Conservation (phyloP, 2,888 invertebrate species). For the Syrista parreyssii region DNA sequence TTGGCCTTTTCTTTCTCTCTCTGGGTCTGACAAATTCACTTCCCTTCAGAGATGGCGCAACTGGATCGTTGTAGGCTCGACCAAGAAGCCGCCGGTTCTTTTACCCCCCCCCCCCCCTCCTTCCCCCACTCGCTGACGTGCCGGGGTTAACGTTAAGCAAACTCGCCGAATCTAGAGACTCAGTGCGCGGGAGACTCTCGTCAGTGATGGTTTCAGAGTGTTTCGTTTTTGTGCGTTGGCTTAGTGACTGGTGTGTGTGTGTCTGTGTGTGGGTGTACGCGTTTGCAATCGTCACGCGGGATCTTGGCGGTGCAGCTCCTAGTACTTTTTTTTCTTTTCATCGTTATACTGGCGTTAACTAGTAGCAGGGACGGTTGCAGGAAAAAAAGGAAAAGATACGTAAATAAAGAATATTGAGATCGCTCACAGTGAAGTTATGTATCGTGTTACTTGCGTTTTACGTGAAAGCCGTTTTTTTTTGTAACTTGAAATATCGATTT, state of each 20-base stretch:
- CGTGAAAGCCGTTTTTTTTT: neutral
- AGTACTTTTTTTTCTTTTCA: neutral
- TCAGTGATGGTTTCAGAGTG: constrained; percentile 1
- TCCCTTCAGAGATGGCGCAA: constrained; percentile 2
- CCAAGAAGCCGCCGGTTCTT: neutral
- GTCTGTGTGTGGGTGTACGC: neutral
- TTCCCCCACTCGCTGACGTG: constrained; percentile 4
- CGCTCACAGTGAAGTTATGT: neutral
- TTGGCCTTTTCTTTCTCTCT: neutral
- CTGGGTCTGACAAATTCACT: neutral
- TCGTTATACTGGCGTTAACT: neutral
- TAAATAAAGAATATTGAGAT: neutral
- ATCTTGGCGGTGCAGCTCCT: neutral
- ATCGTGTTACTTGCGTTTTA: neutral
- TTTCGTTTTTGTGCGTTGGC: neutral
- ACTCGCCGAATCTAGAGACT: constrained; percentile 22
- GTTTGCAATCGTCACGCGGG: neutral
- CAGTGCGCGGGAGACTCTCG: constrained; percentile 25
- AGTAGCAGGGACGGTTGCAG: neutral
- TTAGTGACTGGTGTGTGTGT: neutral
- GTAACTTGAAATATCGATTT: neutral
- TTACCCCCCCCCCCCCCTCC: no score
- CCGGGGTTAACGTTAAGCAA: constrained; percentile 29
- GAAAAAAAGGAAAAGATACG: neutral
- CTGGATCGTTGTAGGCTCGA: neutral